phyloP scores from a whole-genome alignment of 1,140 invertebrate genomes.

The Drosophila sucinea region DNA sequence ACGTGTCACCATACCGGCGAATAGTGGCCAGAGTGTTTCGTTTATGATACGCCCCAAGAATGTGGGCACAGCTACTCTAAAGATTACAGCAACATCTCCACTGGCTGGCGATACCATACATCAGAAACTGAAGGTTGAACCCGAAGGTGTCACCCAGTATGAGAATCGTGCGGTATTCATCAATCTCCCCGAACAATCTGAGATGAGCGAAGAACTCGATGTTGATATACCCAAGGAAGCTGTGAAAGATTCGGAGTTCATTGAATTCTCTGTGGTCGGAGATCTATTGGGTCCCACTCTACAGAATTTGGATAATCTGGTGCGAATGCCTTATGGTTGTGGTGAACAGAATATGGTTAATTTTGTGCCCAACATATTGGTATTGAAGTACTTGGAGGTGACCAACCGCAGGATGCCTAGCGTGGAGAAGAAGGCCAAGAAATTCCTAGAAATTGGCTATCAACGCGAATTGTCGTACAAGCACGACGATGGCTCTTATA shows the following conservation, averaged over 20 bases:
- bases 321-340: conserved; percentile 94
- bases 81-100: conserved; percentile 88
- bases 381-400: conserved; percentile 88
- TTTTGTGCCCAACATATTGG: conserved; percentile 95
- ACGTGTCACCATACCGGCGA: conserved; percentile 86
- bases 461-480: conserved; percentile 96
- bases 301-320: conserved; percentile 89
- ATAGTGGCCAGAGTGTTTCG: conserved; percentile 88
- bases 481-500: conserved; percentile 96
- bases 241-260: conserved; percentile 87
- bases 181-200: conserved; percentile 86
- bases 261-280: conserved; percentile 90
- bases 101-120: conserved; percentile 89
- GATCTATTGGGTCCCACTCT: conserved; percentile 91
- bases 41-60: conserved; percentile 92
- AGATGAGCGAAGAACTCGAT: conserved; percentile 85
- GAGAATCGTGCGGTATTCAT: conserved; percentile 90
- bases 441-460: conserved; percentile 93
- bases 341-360: conserved; percentile 98
- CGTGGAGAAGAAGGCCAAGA: conserved; percentile 85
- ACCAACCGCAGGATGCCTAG: conserved; percentile 57
- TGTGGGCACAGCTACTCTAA: conserved; percentile 89
- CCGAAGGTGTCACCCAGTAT: conserved; percentile 92
- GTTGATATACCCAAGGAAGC: conserved; percentile 89
- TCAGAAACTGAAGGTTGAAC: conserved; percentile 88